Base-by-base conservation (phyloP, 2,888 invertebrate species). In the Cryptocheilus praepositus region DNA sequence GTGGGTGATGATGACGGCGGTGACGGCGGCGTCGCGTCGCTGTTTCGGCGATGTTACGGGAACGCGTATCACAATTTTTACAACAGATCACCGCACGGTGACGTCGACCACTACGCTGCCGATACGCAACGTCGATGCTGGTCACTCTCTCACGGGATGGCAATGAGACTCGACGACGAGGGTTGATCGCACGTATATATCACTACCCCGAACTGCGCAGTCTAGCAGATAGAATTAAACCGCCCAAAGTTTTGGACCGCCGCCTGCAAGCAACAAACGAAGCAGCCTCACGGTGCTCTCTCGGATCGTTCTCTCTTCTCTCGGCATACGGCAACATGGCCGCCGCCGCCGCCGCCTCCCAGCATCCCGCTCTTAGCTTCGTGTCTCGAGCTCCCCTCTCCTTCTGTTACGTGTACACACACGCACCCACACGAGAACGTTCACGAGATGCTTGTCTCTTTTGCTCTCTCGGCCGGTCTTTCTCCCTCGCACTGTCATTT, bases 281-380 rank as follows among this genome's bases (percentile, higher is more conserved):
- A 83, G 75, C 82, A 80, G 75, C 75, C 76, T 76, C 79, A 71
- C 76, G 67, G 74, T 76, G 77, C 79, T 79, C 77, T 79, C 77
- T 77, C 78, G 73, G 71, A 80, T 79, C 79, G 80, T 77, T 79
- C 81, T 80, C 78, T 80, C 80, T 77, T 78, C 80, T 80, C 83
- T 84, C 80, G 92, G 91, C 92, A 92, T 92, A 92, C 75, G 92
- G 92, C 93, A 93, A 92, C 92, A 92, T 92, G 92, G 92, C 92
- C 92, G 92, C 92, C 90, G 85, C 90, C 90, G 90, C 91, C 90
- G 91, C 90, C 91, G 90, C 90, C 90, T 90, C 90, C 89, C 86
- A 85, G 90, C 90, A 89, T 91, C 91, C 90, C 90, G 77, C 75
- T 80, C 73, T 72, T 43, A 81, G 90, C 90, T 88, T 85, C 90